Evolutionary conservation across 2,113 vertebrate species (phyloP).

Genomic region (Phylloscopus whistleri): DNA sequence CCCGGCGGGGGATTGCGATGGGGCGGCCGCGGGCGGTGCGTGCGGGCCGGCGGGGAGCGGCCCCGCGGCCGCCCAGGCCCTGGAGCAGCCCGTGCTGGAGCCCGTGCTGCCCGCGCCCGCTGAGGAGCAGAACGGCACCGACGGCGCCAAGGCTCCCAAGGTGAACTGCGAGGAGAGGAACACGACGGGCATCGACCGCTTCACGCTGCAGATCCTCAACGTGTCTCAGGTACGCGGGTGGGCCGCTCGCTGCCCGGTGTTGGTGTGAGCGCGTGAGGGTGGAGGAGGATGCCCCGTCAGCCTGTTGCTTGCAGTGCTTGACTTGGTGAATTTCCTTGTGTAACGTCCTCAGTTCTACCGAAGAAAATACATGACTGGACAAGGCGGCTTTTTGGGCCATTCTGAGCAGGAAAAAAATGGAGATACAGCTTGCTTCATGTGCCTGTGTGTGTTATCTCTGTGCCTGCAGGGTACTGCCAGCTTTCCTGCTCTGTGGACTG

Average conservation of each 20-base stretch:
- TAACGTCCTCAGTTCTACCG: rapidly evolving
- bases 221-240: conserved; percentile 73
- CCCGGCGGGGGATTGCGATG: conserved; percentile 60
- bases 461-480: too few relatives aligned
- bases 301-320: not conserved
- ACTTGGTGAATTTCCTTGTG: rapidly evolving
- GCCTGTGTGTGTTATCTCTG: not conserved
- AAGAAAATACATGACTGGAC: not conserved
- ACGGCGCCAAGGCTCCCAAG: conserved; percentile 82
- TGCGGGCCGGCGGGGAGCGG: not conserved
- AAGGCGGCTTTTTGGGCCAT: rapidly evolving
- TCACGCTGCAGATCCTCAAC: conserved; percentile 86
- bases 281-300: not conserved
- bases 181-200: conserved; percentile 70
- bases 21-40: not conserved
- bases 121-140: conserved; percentile 82
- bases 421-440: rapidly evolving
- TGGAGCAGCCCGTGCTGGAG: conserved; percentile 57
- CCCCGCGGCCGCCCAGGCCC: not conserved
- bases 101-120: conserved; percentile 25
- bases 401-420: not conserved
- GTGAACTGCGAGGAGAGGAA: conserved; percentile 91
- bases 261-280: not conserved
- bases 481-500: not conserved
- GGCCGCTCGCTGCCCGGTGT: not conserved